These are phyloP conservation scores for Hipposideros larvatus DNA, from an alignment of 2,797 vertebrate species.

Conservation along the genomic window DNA sequence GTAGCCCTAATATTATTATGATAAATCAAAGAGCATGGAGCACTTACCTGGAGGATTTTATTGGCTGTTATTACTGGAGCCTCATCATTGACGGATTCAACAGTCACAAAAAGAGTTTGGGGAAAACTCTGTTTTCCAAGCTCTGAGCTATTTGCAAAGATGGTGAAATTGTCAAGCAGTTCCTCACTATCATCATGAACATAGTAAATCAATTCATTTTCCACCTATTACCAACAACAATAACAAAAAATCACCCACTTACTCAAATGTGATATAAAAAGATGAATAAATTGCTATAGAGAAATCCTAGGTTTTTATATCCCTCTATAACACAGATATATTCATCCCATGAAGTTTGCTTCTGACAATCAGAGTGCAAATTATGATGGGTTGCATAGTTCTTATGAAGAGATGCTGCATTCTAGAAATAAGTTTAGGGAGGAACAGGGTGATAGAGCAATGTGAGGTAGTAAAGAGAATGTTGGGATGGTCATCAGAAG, in stretches of 20 bases:
- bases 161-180: slow-evolving; percentile 91
- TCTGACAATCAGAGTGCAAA: background rate
- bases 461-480: background rate
- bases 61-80: slow-evolving; percentile 92
- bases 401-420: background rate
- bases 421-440: background rate
- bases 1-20: background rate
- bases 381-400: background rate
- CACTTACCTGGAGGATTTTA: slow-evolving; percentile 93
- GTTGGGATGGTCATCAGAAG: background rate
- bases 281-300: background rate
- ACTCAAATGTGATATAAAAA: slow-evolving; percentile 31
- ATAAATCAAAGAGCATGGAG: background rate
- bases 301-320: background rate
- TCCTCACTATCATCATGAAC: slow-evolving; percentile 94
- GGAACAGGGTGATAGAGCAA: background rate
- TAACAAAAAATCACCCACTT: background rate
- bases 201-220: slow-evolving; percentile 94
- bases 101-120: slow-evolving; percentile 90
- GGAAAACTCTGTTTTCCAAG: slow-evolving; percentile 93
- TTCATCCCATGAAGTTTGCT: background rate
- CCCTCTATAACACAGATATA: background rate
- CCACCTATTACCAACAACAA: slow-evolving; percentile 89
- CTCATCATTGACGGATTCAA: slow-evolving; percentile 94
- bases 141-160: slow-evolving; percentile 92